phyloP scores from a whole-genome alignment of 2,797 vertebrate genomes.

The Hylomyscus alleni region DNA sequence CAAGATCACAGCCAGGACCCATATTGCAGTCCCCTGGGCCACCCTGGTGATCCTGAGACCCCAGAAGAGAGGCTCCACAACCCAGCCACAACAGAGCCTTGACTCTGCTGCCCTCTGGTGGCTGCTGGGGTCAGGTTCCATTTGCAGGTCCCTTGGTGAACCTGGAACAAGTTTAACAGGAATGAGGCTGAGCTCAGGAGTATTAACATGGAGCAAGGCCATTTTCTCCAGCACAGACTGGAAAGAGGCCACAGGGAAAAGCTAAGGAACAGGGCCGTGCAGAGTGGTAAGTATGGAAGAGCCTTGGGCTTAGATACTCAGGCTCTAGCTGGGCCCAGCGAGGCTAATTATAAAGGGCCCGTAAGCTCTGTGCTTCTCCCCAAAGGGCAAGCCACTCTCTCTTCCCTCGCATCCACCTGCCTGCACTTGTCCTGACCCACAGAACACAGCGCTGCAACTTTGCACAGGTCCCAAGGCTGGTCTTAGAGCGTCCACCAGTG shows the following conservation, averaged over 20 bases:
- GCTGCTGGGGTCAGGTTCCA: not conserved
- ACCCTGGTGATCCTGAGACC: not conserved
- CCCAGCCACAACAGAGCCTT: not conserved
- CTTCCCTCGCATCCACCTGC: not conserved
- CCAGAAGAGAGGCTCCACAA: too few relatives aligned
- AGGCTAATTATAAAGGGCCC: not conserved
- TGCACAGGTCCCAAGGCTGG: not conserved
- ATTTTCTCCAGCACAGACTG: not conserved
- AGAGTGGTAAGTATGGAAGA: not conserved
- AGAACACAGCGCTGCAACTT: accelerated
- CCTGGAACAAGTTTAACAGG: accelerated
- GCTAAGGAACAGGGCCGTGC: not conserved
- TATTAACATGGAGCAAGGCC: not conserved
- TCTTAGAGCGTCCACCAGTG: accelerated
- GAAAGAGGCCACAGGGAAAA: not conserved
- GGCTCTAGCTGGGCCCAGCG: not conserved
- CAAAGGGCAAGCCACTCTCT: not conserved
- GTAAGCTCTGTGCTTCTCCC: not conserved
- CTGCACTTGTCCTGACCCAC: not conserved
- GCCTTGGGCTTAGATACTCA: not conserved
- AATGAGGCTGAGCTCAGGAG: not conserved
- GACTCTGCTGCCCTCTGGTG: conserved; percentile 78
- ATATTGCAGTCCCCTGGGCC: not conserved
- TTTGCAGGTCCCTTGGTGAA: not conserved
- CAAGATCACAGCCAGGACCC: not conserved